Base-by-base conservation (phyloP, 2,797 vertebrate species). In the Chrosomus eos region DNA sequence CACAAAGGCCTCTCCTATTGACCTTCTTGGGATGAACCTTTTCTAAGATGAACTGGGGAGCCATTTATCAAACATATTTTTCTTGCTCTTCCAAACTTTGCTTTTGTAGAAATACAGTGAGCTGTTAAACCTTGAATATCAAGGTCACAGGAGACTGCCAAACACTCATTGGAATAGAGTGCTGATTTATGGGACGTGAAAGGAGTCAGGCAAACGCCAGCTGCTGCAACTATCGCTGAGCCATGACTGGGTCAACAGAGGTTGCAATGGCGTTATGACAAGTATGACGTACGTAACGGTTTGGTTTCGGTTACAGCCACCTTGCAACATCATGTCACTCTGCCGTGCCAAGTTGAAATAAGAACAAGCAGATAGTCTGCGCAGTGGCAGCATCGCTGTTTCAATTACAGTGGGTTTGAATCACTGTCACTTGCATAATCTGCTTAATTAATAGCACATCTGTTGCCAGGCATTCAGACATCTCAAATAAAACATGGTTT, bases 401-500 rank as follows among this genome's bases (percentile, higher is more conserved):
- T 66, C 70, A 70, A 73, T 75, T 67, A 80, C 81, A 81, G 67
- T 73, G 16, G 67, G 68, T 51, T 31, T 67, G 58, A 77, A 86
- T 88, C 70, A 62, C 80, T 48, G 80, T 88, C 77, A 78, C 72
- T 87, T 83, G 48, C 76, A 68, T 83, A 88, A 83, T 76, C 66
- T 26, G 33, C 18, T 78, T 82, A 66, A 64, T 88, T 81, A 81
- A 84, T 45, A 21, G 28, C 66, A 71, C 68, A 82, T 84, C 70
- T 86, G 78, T 43, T 78, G 67, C 58, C 14, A 68, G 16, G 51
- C 26, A 58, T 74, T 43, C 14, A 84, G 53, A 79, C 64, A 75
- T 83, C 76, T 33, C 55, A 81, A 75, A 64, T 66, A 36, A 83
- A 82, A 84, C 45, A 51, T 19, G 16, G 64, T 77, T 80, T 82